Base-by-base conservation (phyloP, 2,797 vertebrate species). In the Sylvilagus floridanus region DNA sequence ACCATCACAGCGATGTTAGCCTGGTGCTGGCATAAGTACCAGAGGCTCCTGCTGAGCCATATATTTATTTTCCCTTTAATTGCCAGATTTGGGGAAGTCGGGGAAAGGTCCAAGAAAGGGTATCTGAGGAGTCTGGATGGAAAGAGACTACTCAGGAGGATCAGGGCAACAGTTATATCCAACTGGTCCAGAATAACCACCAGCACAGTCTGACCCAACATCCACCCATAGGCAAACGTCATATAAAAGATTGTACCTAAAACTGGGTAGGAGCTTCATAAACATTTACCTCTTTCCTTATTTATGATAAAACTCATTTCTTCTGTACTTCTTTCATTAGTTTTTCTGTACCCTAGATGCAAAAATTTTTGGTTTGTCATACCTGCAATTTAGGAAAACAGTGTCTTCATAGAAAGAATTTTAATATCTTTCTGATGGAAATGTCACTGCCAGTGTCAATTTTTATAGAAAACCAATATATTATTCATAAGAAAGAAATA, bases 401-500 rank as follows among this genome's bases (percentile, higher is more conserved):
- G 14, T 24, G 30, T 71, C 17, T 79, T 93, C 26, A 9, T 69
- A 47, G 47, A 78, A 85, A 86, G 14, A 88, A 72, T 88, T 90
- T 60, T 66, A 62, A 62, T 87, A 81, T 32, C 22, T 76, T 84
- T 66, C 26, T 76, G 19, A 86, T 85, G 26, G 52, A 94, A 84
- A 72, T 83, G 8, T 54, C n/a, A 86, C 21, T 76, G 60, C 19
- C 52, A 79, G 2, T 78, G 12, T 71, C 32, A 57, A 50, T 73
- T 95, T 95, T 65, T 95, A 77, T 57, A 82, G 54, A 84, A 75
- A 88, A 83, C 9, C 11, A 42, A 71, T 71, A 3, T 75, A 82
- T 78, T 76, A 21, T 4, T 24, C 19, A 52, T 69, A 21, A 22
- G 66, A 94, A 89, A 92, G 21, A 81, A 69, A 91, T 35, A 16